phyloP scores from a whole-genome alignment of 2,888 invertebrate genomes.

The Apamea crenata region DNA sequence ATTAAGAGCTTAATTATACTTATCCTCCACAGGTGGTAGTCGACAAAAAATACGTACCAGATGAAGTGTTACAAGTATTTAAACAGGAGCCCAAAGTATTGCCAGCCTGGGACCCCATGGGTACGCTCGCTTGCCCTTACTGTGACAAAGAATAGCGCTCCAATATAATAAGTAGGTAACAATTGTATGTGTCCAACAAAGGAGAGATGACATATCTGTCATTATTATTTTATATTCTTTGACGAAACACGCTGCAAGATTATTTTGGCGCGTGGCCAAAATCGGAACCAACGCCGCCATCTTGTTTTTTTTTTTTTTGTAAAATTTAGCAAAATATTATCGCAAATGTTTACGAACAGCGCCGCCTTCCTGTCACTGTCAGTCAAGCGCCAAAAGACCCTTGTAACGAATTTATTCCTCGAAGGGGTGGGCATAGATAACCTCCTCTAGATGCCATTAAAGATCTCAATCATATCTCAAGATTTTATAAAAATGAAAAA shows the following conservation, averaged over 20 bases:
- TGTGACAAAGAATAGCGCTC: conserved; percentile 76
- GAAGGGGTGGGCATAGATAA: background rate
- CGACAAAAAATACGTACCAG: conserved; percentile 95
- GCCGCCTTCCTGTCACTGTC: background rate
- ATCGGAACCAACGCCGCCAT: background rate
- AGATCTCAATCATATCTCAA: background rate
- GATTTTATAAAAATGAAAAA: background rate
- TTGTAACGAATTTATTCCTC: background rate
- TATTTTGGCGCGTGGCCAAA: background rate
- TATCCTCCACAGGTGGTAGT: conserved; percentile 92
- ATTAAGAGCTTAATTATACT: background rate
- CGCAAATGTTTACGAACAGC: background rate
- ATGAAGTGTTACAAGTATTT: conserved; percentile 94
- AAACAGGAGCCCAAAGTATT: conserved; percentile 94
- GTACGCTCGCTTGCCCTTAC: conserved; percentile 92
- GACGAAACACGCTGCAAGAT: background rate
- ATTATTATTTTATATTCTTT: background rate
- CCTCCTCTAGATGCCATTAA: background rate
- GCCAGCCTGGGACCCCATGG: conserved; percentile 99
- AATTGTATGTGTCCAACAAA: background rate
- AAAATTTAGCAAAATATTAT: background rate
- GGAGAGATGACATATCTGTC: conserved; percentile 31
- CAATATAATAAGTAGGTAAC: conserved; percentile 8
- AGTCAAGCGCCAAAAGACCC: background rate
- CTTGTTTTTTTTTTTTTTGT: background rate